phyloP scores from a whole-genome alignment of 1,140 invertebrate species.

The Dermatophagoides farinae region DNA sequence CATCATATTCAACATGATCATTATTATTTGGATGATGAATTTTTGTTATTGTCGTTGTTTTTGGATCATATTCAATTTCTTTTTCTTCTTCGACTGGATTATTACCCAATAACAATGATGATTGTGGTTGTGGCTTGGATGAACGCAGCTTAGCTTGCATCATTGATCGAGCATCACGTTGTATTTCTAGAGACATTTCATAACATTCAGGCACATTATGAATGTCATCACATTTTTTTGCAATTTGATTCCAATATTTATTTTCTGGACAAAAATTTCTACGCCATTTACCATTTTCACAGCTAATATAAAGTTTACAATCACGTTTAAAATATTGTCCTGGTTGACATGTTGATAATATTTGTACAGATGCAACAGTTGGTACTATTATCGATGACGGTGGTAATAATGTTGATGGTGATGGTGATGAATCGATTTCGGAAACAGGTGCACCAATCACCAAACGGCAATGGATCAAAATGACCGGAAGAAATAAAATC shows the following conservation, averaged over 20 bases:
- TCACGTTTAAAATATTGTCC: slow-evolving; percentile 1
- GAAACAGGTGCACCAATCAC: too few species aligned
- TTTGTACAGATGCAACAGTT: neutral
- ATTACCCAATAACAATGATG: neutral
- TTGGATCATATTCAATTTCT: neutral
- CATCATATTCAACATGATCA: neutral
- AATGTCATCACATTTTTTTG: neutral
- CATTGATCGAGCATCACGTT: too few species aligned
- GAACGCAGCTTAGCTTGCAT: neutral
- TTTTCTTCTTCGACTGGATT: neutral
- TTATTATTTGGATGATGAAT: neutral
- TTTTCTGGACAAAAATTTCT: slow-evolving; percentile 1
- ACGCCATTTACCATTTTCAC: neutral
- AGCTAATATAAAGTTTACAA: slow-evolving; percentile 9
- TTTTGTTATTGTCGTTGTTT: neutral
- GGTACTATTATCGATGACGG: too few species aligned
- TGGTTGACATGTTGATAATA: neutral
- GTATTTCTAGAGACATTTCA: too few species aligned
- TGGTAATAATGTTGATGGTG: too few species aligned
- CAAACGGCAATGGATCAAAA: too few species aligned
- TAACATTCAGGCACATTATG: slow-evolving; percentile 9
- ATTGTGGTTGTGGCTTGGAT: neutral
- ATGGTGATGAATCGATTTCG: too few species aligned
- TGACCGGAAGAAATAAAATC: too few species aligned
- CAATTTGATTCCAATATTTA: neutral